Evolutionary conservation across 1,140 invertebrate genomes (phyloP), one percentile per base, ranked within the genome.

Genomic region (Lordiphosa stackelbergi): DNA sequence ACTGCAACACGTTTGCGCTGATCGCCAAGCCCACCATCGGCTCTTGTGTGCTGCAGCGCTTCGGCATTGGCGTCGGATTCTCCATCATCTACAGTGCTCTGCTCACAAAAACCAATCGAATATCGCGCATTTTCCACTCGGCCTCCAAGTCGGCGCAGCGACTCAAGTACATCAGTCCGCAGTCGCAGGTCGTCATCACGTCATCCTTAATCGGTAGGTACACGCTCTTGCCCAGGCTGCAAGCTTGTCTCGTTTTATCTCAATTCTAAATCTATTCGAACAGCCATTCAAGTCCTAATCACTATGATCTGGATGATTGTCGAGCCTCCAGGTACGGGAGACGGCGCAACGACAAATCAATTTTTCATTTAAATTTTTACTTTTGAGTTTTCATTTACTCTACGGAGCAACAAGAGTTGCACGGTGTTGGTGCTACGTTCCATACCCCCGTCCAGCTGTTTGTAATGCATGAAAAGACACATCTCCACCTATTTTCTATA

Each of bases 61-160:
- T 93, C 35, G 87, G 95, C 59, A 94, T 94, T 0, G 94, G 94
- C 3, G 89, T 96, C 37, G 93, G 93, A 37, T 95, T 96, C 74
- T 91, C 94, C 0, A 93, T 96, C 88, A 95, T 96, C 60, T 96
- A 96, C 85, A 93, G 93, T 0, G 92, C 94, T 4, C 87, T 96
- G 9, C 90, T 96, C 3, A 96, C 94, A 3, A 95, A 96, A 89
- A 96, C 95, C 0, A 96, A 96, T 88, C 89, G 95, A 46, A 96
- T 96, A 35, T 94, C 94, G 0, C 87, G 95, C 11, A 96, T 96
- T 68, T 89, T 96, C 34, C 94, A 94, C 8, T 94, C 94, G 1
- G 94, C 93, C 43, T 95, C 95, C 83, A 95, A 95, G 78, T 92
- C 95, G 38, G 95, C 93, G 1, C 91, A 93, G 60, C 95, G 95